Evolutionary conservation across 2,888 invertebrate genomes (phyloP).

Genomic region (Ophion ventricosus): DNA sequence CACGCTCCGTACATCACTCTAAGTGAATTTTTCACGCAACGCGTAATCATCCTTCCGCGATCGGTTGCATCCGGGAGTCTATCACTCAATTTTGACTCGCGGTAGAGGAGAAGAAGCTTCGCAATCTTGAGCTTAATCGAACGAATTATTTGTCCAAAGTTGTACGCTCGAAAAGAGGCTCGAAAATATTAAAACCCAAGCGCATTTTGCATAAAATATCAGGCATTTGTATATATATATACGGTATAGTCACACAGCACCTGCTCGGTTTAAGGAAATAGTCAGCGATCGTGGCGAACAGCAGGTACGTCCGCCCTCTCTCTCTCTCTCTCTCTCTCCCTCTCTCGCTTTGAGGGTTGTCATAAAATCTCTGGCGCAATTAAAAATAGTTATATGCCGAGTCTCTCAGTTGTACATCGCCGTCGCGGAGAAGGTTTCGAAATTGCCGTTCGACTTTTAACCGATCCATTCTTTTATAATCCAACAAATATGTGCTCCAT

Average conservation of each 20-base stretch:
- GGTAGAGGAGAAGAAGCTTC: neutral
- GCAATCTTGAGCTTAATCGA: neutral
- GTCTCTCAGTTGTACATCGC: neutral
- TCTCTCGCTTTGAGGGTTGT: neutral
- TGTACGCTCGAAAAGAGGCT: neutral
- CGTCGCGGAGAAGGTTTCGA: neutral
- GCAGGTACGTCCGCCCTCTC: neutral
- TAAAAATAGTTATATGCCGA: constrained; percentile 11
- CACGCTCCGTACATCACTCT: constrained; percentile 31
- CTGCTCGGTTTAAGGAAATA: neutral
- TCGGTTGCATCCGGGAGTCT: constrained; percentile 26
- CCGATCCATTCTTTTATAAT: neutral
- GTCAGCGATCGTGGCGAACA: neutral
- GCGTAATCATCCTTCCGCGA: constrained; percentile 34
- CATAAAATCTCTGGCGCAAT: constrained; percentile 20
- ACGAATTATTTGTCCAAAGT: neutral
- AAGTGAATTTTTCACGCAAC: constrained; percentile 49
- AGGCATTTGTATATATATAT: neutral
- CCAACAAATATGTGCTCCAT: neutral
- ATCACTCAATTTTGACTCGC: neutral
- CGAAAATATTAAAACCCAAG: constrained; percentile 13
- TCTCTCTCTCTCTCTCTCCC: no score
- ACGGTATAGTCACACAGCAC: no score
- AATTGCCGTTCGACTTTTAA: neutral
- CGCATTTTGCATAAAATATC: neutral